These are phyloP conservation scores for Cremastinae sp. DNA, from an alignment of 2,888 invertebrate species.

Conservation along the genomic window DNA sequence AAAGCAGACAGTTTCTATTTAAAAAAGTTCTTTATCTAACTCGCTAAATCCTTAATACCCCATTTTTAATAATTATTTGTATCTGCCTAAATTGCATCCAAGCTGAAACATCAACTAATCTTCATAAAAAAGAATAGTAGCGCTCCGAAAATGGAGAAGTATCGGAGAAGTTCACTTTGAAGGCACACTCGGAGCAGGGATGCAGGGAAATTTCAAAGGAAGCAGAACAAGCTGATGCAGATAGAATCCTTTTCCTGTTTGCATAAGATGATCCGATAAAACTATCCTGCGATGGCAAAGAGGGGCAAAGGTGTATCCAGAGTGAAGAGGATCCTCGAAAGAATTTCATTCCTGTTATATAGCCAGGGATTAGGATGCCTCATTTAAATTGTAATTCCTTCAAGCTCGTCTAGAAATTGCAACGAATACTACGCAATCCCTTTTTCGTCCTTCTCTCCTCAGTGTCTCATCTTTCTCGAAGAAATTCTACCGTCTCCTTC, in stretches of 20 bases:
- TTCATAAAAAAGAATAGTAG: too few species aligned
- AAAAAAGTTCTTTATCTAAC: too few species aligned
- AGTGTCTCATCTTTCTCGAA: constrained; percentile 7
- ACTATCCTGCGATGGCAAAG: constrained; percentile 5
- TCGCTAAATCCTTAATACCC: too few species aligned
- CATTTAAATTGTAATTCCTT: constrained; percentile 72
- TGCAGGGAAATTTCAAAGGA: neutral
- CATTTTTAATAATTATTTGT: too few species aligned
- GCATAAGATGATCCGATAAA: constrained; percentile 52
- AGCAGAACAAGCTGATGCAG: constrained; percentile 16
- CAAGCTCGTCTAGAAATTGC: constrained; percentile 68
- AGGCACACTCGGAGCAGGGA: constrained; percentile 28
- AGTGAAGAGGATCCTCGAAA: constrained; percentile 35
- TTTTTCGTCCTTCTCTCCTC: constrained; percentile 10
- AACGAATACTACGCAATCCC: constrained; percentile 65
- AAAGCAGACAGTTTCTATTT: too few species aligned
- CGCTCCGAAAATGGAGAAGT: too few species aligned
- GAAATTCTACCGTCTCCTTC: constrained; percentile 31
- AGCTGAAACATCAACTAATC: too few species aligned
- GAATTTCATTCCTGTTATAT: constrained; percentile 52
- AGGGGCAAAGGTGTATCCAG: constrained; percentile 28
- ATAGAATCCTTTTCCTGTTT: constrained; percentile 52
- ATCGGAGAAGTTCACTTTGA: too few species aligned
- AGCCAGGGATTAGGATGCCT: constrained; percentile 67
- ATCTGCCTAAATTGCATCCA: too few species aligned